phyloP scores from a whole-genome alignment of 2,797 vertebrate genomes.

The Brachymystax lenok region DNA sequence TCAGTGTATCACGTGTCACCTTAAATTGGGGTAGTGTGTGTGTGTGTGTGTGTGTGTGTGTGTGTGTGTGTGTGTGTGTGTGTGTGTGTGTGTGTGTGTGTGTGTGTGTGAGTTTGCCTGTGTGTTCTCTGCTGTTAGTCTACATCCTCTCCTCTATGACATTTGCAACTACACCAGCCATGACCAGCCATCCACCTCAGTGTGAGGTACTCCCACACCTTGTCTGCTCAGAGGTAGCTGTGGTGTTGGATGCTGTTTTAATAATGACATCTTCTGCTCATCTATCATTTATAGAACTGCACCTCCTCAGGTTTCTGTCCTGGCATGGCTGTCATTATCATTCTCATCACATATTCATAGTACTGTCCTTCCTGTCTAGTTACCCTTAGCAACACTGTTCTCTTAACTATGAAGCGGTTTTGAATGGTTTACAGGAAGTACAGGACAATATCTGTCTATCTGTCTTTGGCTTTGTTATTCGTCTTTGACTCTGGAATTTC shows the following conservation, averaged over 20 bases:
- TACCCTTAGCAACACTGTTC: constrained; percentile 67
- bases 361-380: constrained; percentile 51
- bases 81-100: constrained; percentile 3
- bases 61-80: neutral
- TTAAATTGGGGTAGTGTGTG: too few species aligned
- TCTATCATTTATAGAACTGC: constrained; percentile 45
- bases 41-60: constrained; percentile 10
- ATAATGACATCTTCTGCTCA: constrained; percentile 29
- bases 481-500: neutral
- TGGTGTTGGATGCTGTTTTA: constrained; percentile 33
- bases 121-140: constrained; percentile 37
- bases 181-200: constrained; percentile 7
- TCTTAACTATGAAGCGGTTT: constrained; percentile 31
- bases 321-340: constrained; percentile 27
- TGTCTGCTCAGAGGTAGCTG: constrained; percentile 22
- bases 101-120: constrained; percentile 9
- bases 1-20: neutral
- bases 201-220: constrained; percentile 2
- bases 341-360: constrained; percentile 36
- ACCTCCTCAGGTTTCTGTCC: constrained; percentile 31
- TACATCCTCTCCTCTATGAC: constrained; percentile 25
- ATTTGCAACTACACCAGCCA: constrained; percentile 10
- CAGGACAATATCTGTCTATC: constrained; percentile 5
- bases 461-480: neutral
- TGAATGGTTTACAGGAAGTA: neutral